Evolutionary conservation across 2,113 vertebrate genomes (phyloP), one percentile per base, ranked within the genome.

Genomic region (Psettodes erumei): DNA sequence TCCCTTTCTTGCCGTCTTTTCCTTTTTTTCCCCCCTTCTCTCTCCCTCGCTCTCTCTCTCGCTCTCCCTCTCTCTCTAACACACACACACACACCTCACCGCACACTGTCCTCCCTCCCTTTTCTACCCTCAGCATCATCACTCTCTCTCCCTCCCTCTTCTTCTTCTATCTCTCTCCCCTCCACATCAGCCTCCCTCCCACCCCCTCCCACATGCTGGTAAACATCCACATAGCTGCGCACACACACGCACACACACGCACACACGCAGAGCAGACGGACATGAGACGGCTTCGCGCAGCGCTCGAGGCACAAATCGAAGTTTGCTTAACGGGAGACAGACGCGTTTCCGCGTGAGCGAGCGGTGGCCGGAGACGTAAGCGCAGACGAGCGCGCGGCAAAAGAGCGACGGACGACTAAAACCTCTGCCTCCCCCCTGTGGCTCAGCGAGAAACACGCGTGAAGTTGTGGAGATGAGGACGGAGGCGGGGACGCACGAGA

Each of bases 1-100:
- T 88, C 86, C 76, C 85, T 88, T 79, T 69, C 75, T 50, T 71
- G 65, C 62, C 69, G 81, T 72, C 85, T 89, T 91, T 89, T 87
- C 80, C 81, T 83, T 80, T 87, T 89, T 85, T 85, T 67, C 56
- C 23, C 78, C 64, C 64, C 47, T 65, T 56, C 82, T 35, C 77
- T 27, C 61, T 47, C 65, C 19, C 40, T 45, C 53, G 37, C 63
- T 47, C 76, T 33, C 69, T 60, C 74, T 58, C 72, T 53, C 72
- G 61, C 86, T 72, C 82, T 77, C 79, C 69, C 84, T 72, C 76
- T 30, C 84, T 62, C 82, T n/a, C n/a, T n/a, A n/a, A n/a, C n/a
- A n/a, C n/a, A n/a, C n/a, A n/a, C n/a, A n/a, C n/a, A n/a, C n/a
- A n/a, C n/a, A 71, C 81, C 82, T 86, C 75, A 60, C 68, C 23